Base-by-base conservation (phyloP, 2,797 vertebrate species). In the Acipenser transmontanus region DNA sequence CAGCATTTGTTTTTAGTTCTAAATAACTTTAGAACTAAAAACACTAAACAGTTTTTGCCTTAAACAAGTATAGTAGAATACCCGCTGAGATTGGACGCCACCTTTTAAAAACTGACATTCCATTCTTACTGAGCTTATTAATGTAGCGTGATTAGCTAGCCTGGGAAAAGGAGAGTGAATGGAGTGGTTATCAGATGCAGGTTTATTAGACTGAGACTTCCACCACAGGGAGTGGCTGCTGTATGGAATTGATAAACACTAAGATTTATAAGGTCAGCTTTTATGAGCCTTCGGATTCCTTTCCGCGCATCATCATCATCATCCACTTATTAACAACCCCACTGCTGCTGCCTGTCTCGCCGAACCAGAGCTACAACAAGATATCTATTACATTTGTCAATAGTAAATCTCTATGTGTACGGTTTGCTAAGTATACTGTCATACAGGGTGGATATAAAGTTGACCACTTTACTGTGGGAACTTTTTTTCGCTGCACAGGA, bases 211-310 rank as follows among this genome's bases (percentile, higher is more conserved):
- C 85, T 72, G 79, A 74, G 77, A 72, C 79, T 74, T 78, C 81
- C 83, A 77, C 84, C 66, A 70, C 73, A 66, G 89, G 88, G 88
- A 87, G 88, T 81, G 87, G 86, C 85, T 87, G 88, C 88, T 87
- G 88, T 74, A 77, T 83, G 90, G 88, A 87, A 90, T 73, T 89
- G 90, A 93, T 92, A 89, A 92, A 87, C 77, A 13, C 59, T 67
- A 83, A 91, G 88, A 94, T 93, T 95, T 93, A 93, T 89, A 89
- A 87, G 87, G 89, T 84, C 82, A 87, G 70, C 83, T 75, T 93
- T 93, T 92, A 91, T 71, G 84, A 85, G 88, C 82, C 87, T 85
- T 78, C 82, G 76, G 87, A 81, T 84, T 85, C 81, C 79, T 82
- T 81, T 75, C 75, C 82, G 88, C 78, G 85, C 81, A 81, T 85